Percentiles rank a stretch among this genome's conserved stretches.
Evolutionary conservation across 64 coral and sea anemone genomes (phyloP).

Genomic region (Exaiptasia diaphana): DNA sequence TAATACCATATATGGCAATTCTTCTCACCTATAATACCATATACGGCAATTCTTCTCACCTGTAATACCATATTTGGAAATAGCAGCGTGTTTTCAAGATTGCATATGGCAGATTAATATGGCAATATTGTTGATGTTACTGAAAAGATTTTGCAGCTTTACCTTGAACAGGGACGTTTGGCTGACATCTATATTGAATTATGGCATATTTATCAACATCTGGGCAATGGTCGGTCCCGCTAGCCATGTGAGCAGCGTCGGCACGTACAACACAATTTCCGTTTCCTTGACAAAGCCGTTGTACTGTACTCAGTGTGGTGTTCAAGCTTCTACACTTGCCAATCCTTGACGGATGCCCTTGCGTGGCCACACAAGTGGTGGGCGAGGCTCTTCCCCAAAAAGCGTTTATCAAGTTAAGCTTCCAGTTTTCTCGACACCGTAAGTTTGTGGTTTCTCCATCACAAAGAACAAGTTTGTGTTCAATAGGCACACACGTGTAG

Average conservation of each 20-base stretch:
- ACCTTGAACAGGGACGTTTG: conserved; percentile 25
- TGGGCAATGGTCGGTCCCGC: conserved; percentile 49
- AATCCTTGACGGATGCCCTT: conserved; percentile 35
- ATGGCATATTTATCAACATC: conserved; percentile 87
- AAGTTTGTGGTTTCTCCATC: conserved; percentile 73
- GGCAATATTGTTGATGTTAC: too few relatives aligned
- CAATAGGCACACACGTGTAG: conserved; percentile 71
- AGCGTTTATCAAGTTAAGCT: conserved; percentile 63
- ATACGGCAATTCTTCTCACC: too few relatives aligned
- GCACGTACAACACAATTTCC: conserved; percentile 63
- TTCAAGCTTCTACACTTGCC: conserved; percentile 61
- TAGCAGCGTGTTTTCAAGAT: too few relatives aligned
- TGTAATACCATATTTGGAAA: too few relatives aligned
- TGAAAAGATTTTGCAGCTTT: too few relatives aligned
- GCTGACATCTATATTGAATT: conserved; percentile 79
- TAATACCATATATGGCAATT: too few relatives aligned
- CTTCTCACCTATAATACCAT: too few relatives aligned
- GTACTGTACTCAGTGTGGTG: conserved; percentile 30
- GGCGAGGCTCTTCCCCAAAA: conserved; percentile 78
- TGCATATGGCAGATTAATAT: too few relatives aligned
- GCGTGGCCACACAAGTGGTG: conserved; percentile 68
- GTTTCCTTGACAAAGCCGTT: conserved; percentile 57
- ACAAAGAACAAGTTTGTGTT: conserved; percentile 81
- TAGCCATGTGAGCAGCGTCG: conserved; percentile 48
- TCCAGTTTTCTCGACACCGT: conserved; percentile 74